phyloP scores from a whole-genome alignment of 2,113 vertebrate species.

The Rafetus swinhoei region DNA sequence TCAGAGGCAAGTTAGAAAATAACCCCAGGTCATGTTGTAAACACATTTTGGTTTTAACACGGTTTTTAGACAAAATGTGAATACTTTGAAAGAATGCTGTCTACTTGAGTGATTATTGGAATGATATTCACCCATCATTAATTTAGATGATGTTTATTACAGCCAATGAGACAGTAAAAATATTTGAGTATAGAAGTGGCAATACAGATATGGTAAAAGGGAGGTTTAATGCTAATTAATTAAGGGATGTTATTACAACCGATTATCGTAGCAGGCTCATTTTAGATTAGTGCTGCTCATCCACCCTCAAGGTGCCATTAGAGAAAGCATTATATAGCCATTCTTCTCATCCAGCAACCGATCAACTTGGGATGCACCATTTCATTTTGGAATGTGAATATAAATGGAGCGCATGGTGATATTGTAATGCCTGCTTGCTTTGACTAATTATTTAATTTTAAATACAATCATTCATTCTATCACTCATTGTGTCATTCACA shows the following conservation, averaged over 20 bases:
- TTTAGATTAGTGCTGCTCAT: background rate
- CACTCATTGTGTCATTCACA: background rate
- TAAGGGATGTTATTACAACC: background rate
- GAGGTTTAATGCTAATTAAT: background rate
- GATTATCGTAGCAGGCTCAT: background rate
- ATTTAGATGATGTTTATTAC: background rate
- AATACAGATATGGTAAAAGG: background rate
- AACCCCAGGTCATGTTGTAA: background rate
- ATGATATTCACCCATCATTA: background rate
- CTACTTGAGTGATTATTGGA: background rate
- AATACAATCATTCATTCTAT: background rate
- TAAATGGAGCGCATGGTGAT: background rate
- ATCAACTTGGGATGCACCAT: background rate
- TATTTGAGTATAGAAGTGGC: background rate
- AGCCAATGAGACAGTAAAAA: background rate
- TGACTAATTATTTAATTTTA: background rate
- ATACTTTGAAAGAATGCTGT: background rate
- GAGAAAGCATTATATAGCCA: background rate
- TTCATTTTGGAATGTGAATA: background rate
- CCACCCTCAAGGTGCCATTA: background rate
- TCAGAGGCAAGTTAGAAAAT: background rate
- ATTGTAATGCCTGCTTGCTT: background rate
- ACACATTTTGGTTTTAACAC: background rate
- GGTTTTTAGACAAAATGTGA: background rate
- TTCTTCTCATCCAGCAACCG: background rate